These are phyloP conservation scores for Dione juno DNA, from an alignment of 2,888 invertebrate genomes.

Conservation along the genomic window DNA sequence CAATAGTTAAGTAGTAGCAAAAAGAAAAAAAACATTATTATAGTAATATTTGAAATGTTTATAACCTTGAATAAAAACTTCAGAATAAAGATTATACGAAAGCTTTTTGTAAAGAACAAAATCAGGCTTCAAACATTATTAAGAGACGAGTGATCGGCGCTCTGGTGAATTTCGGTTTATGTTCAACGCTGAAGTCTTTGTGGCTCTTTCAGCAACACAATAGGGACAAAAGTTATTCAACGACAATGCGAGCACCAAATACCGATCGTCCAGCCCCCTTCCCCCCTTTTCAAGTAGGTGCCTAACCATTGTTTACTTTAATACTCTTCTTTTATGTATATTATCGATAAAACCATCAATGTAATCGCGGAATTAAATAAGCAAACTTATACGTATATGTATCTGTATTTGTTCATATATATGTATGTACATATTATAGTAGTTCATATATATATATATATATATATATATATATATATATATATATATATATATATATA, in stretches of 20 bases:
- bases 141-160: slow-evolving; percentile 78
- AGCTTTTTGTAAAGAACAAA: slow-evolving; percentile 41
- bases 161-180: slow-evolving; percentile 83
- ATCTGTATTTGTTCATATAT: neutral
- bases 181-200: slow-evolving; percentile 80
- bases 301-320: slow-evolving; percentile 81
- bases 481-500: no score
- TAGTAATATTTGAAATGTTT: slow-evolving; percentile 8
- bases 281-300: slow-evolving; percentile 61
- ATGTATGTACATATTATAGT: no score
- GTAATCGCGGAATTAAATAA: slow-evolving; percentile 67
- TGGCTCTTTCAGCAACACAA: slow-evolving; percentile 82
- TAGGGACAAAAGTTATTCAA: slow-evolving; percentile 84
- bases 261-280: slow-evolving; percentile 78
- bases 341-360: slow-evolving; percentile 67
- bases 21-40: neutral
- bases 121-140: slow-evolving; percentile 67
- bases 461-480: no score
- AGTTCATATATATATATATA: no score
- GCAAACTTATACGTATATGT: slow-evolving; percentile 48
- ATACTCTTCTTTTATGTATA: slow-evolving; percentile 80
- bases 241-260: slow-evolving; percentile 84
- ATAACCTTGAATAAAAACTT: slow-evolving; percentile 37
- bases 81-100: slow-evolving; percentile 40
- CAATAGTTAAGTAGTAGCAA: neutral